Evolutionary conservation across 2,113 vertebrate genomes (phyloP).

Genomic region (Dasyurus viverrinus): DNA sequence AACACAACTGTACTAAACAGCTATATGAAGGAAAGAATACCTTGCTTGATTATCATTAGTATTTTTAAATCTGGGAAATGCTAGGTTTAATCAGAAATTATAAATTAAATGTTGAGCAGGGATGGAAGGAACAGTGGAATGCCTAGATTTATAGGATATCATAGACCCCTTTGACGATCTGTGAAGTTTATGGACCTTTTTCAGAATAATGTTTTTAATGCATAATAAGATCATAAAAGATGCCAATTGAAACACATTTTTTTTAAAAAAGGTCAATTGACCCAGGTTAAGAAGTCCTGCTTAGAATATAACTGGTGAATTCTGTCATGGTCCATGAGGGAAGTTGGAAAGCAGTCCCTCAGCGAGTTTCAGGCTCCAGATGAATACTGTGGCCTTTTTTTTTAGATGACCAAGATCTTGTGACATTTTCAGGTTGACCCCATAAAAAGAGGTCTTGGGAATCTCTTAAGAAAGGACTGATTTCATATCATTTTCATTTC

Average conservation of each 20-base stretch:
- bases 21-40: not conserved
- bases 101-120: not conserved
- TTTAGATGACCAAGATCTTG: not conserved
- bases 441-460: constrained; percentile 12
- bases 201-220: not conserved
- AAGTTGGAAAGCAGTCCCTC: not conserved
- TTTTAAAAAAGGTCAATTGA: not conserved
- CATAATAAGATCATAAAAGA: not conserved
- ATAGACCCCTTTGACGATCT: not conserved
- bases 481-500: not conserved
- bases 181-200: not conserved
- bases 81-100: not conserved
- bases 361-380: not conserved
- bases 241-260: not conserved
- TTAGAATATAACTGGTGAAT: not conserved
- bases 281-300: not conserved
- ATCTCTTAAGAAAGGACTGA: constrained; percentile 6
- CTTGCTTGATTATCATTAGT: not conserved
- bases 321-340: not conserved
- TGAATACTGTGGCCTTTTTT: not conserved
- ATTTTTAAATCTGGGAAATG: not conserved
- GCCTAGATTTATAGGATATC: not conserved
- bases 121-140: not conserved
- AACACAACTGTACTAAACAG: constrained; percentile 3
- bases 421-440: constrained; percentile 8